Base-by-base conservation (phyloP, 1,140 invertebrate genomes). In the Achatina immaculata region DNA sequence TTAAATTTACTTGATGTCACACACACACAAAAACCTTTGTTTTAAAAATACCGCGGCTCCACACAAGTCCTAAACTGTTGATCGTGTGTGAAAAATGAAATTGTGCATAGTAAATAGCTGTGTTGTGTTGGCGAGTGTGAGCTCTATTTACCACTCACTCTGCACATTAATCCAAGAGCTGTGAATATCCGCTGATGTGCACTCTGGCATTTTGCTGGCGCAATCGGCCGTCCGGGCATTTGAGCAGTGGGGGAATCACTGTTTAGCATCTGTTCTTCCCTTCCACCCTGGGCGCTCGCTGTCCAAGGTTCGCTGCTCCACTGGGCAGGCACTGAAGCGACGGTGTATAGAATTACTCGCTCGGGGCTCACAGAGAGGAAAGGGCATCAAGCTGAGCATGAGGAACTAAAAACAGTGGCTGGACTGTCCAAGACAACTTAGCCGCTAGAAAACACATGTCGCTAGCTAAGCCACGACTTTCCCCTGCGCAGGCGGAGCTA, bases 361-460 rank as follows among this genome's bases (percentile, higher is more conserved):
- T 73, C 43, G 1, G 28, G 48, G 43, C 71, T 73, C 43, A 11
- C 21, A 43, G 28, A 34, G 71, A 73, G 71, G 42, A 73, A 73
- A 73, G 71, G 71, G 71, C 71, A 73, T 28, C 42, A 73, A 73
- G 31, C 71, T 45, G 43, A 7, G 71, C 71, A 34, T 73, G 43
- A 73, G 43, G 21, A 34, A 1, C 71, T 43, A 40, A 73, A 73
- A 73, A 73, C 40, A 73, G n/a, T 40, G 28, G 71, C 71, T 36
- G 71, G 71, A 73, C 71, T 48, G 71, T 51, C 43, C 71, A 45
- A 73, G 42, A 31, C 40, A 73, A 42, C 71, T 73, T 45, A 31
- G 71, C 71, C 31, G 71, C 31, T 31, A 73, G 38, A 73, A 73
- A 73, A 73, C 71, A 73, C 71, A 73, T 73, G 71, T 48, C 34